Conservation (phyloP, 2,888 invertebrate genomes). For the Dinocampus coccinellae region DNA sequence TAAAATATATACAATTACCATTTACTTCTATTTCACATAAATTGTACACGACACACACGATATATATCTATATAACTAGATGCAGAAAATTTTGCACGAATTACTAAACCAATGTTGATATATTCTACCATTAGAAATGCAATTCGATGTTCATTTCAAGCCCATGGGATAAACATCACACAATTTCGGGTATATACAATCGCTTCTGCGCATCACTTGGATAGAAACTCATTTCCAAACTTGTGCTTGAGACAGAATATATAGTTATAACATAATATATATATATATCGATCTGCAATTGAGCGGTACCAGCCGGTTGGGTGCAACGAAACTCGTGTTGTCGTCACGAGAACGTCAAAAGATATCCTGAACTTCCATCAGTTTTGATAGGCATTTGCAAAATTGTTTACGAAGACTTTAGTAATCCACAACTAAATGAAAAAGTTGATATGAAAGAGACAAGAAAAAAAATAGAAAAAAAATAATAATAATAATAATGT, state of each 20-base stretch:
- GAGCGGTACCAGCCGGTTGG: conserved; percentile 36
- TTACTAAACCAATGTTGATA: background rate
- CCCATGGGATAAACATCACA: background rate
- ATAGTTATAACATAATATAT: background rate
- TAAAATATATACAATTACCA: no score
- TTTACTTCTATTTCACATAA: no score
- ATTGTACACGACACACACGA: no score
- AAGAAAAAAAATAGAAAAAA: background rate
- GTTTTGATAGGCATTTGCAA: conserved; percentile 27
- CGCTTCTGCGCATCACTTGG: background rate
- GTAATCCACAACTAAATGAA: background rate
- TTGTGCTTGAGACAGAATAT: conserved; percentile 4
- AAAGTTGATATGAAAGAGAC: background rate
- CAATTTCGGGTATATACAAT: conserved; percentile 25
- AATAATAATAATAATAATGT: background rate
- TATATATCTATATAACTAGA: background rate
- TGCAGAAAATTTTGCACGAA: background rate
- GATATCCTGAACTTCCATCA: conserved; percentile 14
- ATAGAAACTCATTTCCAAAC: background rate
- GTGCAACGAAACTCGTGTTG: conserved; percentile 23
- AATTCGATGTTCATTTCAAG: background rate
- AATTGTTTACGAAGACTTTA: conserved; percentile 28
- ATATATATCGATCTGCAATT: conserved; percentile 29
- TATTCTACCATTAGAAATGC: background rate
- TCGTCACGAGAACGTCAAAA: conserved; percentile 37